phyloP scores from a whole-genome alignment of 2,888 invertebrate species.

The Panzeria rudis region DNA sequence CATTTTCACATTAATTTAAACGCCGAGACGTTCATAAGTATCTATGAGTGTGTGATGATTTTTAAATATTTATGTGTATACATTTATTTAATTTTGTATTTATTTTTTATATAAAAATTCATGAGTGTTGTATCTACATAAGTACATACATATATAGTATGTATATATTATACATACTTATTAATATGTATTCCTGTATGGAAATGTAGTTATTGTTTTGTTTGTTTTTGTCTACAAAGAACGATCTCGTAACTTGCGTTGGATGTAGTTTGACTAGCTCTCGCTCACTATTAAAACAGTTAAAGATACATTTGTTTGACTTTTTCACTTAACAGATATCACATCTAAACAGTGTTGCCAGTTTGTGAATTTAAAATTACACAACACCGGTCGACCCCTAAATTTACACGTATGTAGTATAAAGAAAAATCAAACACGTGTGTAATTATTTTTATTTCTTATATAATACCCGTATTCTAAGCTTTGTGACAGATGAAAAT shows the following conservation, averaged over 20 bases:
- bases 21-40: neutral
- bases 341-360: conserved; percentile 4
- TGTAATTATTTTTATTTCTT: too few species aligned
- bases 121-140: neutral
- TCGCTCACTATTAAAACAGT: conserved; percentile 57
- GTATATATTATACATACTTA: neutral
- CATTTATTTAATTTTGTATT: neutral
- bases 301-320: conserved; percentile 21
- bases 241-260: conserved; percentile 61
- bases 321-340: conserved; percentile 17
- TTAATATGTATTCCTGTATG: neutral
- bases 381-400: too few species aligned
- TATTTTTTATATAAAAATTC: neutral
- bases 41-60: neutral
- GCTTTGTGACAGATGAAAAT: too few species aligned
- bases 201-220: conserved; percentile 3
- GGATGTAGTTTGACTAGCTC: conserved; percentile 63
- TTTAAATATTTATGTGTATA: neutral
- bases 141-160: neutral
- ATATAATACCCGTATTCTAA: too few species aligned
- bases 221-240: conserved; percentile 42
- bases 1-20: conserved; percentile 7
- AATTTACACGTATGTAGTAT: too few species aligned
- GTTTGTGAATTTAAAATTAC: too few species aligned
- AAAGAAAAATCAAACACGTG: too few species aligned